Percentiles rank a stretch among this genome's conserved stretches.
Evolutionary conservation across 1,140 invertebrate species (phyloP).

Genomic region (Bombyx mandarina): DNA sequence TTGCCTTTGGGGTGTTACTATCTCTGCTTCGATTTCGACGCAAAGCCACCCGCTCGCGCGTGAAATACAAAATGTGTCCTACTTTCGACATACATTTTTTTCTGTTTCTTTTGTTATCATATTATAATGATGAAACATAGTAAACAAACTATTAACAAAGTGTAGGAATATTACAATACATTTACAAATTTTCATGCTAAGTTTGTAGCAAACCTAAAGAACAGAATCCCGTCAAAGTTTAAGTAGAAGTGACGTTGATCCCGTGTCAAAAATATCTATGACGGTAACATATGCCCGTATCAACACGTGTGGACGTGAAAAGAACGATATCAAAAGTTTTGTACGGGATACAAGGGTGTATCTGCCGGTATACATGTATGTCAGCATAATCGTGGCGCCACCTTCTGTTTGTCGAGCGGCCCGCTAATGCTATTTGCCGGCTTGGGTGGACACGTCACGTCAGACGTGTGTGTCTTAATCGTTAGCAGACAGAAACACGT

Average conservation of each 20-base stretch:
- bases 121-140: too few species aligned
- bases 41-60: constrained; percentile 53
- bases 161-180: too few species aligned
- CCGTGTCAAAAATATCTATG: constrained; percentile 18
- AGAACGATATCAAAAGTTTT: constrained; percentile 26
- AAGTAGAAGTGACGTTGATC: constrained; percentile 16
- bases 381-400: constrained; percentile 42
- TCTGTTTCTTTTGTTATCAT: constrained; percentile 41
- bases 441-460: constrained; percentile 37
- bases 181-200: constrained; percentile 1
- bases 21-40: constrained; percentile 59
- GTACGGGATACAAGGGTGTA: constrained; percentile 14
- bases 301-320: constrained; percentile 26
- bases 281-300: constrained; percentile 22
- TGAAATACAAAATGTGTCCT: constrained; percentile 63
- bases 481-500: constrained; percentile 49
- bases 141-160: too few species aligned
- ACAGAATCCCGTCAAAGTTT: constrained; percentile 1
- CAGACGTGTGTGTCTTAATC: constrained; percentile 57
- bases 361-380: constrained; percentile 17
- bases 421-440: constrained; percentile 56
- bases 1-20: constrained; percentile 39
- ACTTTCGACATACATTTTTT: constrained; percentile 42
- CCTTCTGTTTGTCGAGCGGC: constrained; percentile 44
- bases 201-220: constrained; percentile 9